Base-by-base conservation (phyloP, 2,113 vertebrate genomes). In the Daphoenositta chrysoptera region DNA sequence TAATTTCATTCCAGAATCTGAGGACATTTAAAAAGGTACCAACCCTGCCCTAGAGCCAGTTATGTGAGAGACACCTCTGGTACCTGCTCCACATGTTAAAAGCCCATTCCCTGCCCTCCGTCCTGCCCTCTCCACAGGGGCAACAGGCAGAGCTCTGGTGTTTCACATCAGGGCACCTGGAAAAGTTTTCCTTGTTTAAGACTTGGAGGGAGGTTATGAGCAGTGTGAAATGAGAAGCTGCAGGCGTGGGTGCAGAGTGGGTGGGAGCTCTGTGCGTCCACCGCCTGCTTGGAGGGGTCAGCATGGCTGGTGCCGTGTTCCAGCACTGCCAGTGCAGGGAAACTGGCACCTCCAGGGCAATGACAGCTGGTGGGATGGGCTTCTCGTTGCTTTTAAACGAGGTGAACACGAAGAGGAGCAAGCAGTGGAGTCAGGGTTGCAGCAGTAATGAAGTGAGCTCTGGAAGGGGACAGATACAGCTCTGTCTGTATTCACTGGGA, bases 1-100 rank as follows among this genome's bases (percentile, higher is more conserved):
- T 94, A n/a, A 86, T 85, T 90, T 63, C 77, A 90, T 76, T 97
- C 81, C 75, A 68, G n/a, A 77, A 91, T 91, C 84, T 77, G 45
- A 90, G 83, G 82, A 47, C 65, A 24, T 87, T 70, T 75, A 65
- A 93, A 96, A 96, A 94, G 87, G 63, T 75, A 87, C 86, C 83
- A 95, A 45, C 76, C 75, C 88, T 94, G 70, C 82, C 63, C 73
- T 93, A 83, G 85, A 73, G 69, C 51, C 68, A 69, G 51, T 22
- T 73, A n/a, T 82, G 89, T 51, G 76, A 78, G 83, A 95, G 93
- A 72, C 73, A 95, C 48, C 54, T 82, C 94, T 87, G 80, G 82
- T 90, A 68, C 80, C 93, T 97, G 82, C 90, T 96, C 76, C 97
- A 92, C 51, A 23, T 1, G 3, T 72, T 80, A 61, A 70, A 88